A percentile compares a stretch with the other conserved stretches of the same genome.
These are phyloP conservation scores for Trinorchestia longiramus DNA, from an alignment of 1,140 invertebrate species.

Conservation along the genomic window DNA sequence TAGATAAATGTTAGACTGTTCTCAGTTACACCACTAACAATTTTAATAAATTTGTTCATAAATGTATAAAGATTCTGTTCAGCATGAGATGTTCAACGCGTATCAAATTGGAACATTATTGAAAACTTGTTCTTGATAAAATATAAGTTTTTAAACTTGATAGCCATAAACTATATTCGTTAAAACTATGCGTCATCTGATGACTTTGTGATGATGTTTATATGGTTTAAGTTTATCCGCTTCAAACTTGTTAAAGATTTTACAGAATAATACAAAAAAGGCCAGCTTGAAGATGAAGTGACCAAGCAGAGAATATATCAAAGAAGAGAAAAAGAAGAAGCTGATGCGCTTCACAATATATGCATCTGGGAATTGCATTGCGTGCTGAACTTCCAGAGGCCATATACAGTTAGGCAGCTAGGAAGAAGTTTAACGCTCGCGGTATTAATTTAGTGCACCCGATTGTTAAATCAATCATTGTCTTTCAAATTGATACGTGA, in stretches of 20 bases:
- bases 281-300: too few species aligned
- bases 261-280: too few species aligned
- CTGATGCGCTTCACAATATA: background rate
- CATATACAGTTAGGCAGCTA: background rate
- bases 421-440: background rate
- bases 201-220: background rate
- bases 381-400: too few species aligned
- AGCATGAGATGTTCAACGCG: conserved; percentile 4
- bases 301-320: background rate
- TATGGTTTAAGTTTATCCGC: background rate
- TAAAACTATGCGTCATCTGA: background rate
- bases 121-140: background rate
- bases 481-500: background rate
- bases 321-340: background rate
- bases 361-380: background rate
- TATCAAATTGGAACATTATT: background rate
- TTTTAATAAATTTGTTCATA: conserved; percentile 27
- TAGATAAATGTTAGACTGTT: conserved; percentile 30
- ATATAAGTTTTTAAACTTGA: background rate
- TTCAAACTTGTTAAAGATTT: too few species aligned
- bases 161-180: background rate
- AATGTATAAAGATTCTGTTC: conserved; percentile 21
- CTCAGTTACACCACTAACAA: background rate
- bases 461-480: background rate
- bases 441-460: background rate